Evolutionary conservation across 2,113 vertebrate species (phyloP).

Genomic region (Myocastor coypus): DNA sequence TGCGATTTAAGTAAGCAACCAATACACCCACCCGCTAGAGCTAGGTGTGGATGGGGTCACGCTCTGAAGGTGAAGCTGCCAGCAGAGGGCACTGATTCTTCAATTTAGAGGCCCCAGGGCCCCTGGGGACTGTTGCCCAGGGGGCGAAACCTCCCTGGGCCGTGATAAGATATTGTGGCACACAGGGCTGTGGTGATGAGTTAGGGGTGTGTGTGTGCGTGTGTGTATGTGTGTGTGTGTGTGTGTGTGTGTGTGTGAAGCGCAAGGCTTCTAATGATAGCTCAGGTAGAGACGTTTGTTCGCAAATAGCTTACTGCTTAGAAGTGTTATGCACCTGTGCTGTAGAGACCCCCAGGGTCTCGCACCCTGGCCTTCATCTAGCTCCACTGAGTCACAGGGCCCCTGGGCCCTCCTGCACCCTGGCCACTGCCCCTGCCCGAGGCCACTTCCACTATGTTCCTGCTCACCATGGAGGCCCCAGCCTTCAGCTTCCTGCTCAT

Average conservation of each 20-base stretch:
- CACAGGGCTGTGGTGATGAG: background rate
- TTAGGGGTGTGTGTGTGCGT: background rate
- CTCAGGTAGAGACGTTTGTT: background rate
- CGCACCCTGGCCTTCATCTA: background rate
- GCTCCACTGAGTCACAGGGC: too few species aligned
- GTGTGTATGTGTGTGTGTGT: background rate
- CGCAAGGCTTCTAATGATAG: background rate
- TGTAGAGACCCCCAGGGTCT: conserved; percentile 3
- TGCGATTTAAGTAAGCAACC: conserved; percentile 34
- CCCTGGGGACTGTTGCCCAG: background rate
- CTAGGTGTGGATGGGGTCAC: background rate
- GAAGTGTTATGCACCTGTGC: background rate
- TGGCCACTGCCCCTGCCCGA: background rate
- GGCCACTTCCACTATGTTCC: background rate
- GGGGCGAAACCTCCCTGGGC: background rate
- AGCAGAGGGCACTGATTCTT: background rate
- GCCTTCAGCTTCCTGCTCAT: background rate
- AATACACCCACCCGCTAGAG: background rate
- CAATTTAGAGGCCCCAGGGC: background rate
- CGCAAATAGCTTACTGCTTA: background rate
- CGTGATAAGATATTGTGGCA: background rate
- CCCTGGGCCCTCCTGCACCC: background rate
- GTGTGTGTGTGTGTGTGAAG: background rate
- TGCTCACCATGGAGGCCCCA: background rate
- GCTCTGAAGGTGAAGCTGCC: background rate